Base-by-base conservation (phyloP, 1,140 invertebrate genomes). In the Drosophila sturtevanti region DNA sequence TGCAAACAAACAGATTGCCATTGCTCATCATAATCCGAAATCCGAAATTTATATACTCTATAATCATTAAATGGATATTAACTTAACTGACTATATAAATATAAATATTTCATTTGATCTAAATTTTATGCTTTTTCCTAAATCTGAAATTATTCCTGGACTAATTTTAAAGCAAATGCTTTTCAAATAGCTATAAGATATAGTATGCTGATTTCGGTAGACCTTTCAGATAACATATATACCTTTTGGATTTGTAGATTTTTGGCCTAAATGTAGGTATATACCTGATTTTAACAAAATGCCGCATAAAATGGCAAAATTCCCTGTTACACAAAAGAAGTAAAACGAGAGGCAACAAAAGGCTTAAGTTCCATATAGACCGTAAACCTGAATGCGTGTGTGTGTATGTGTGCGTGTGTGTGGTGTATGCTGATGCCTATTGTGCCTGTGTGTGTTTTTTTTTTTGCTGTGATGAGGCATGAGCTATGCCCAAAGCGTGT, bases 401-500 rank as follows among this genome's bases (percentile, higher is more conserved):
- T 71, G 65, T 59, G 67, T 68, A 62, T 48, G 41, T 18, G 41
- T 48, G 41, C 21, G 52, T 70, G 48, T 58, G 66, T 58, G 18
- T 55, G 11, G 68, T 71, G 51, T 55, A 41, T 41, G 60, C 1
- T 24, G 27, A 3, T 35, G 16, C 24, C 2, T 18, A 35, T 37
- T n/a, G n/a, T n/a, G n/a, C 14, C 38, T 27, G 38, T 37, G 24
- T 24, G 59, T 41, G 21, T 24, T 12, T 38, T 12, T 14, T 56
- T 9, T 12, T 24, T 24, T 24, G 24, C 24, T 38, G 35, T 21
- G 12, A 10, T 61, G 59, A 16, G 37, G 14, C n/a, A 65, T n/a
- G 22, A 55, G 60, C 82, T 79, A 59, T 72, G 63, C 68, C 71
- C 63, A 64, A 48, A 54, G 74, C 82, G 71, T 82, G 82, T 87